Conservation (phyloP, 2,888 invertebrate genomes). For the Hesperia comma region DNA sequence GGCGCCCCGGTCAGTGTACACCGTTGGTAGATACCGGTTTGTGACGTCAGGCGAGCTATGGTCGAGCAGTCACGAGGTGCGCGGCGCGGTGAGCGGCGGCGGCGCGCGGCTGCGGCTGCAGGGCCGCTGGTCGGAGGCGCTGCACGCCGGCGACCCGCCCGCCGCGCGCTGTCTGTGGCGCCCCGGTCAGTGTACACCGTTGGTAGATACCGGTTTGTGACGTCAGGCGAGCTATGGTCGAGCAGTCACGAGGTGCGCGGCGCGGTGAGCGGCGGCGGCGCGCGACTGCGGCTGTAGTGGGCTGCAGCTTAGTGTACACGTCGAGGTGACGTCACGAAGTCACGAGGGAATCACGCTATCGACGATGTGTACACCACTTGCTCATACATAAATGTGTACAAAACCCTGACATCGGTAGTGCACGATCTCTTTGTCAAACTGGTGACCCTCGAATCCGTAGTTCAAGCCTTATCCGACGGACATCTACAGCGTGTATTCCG, state of each 20-base stretch:
- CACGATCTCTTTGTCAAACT: too few species aligned
- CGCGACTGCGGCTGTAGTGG: conserved; percentile 85
- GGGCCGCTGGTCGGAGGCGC: conserved; percentile 93
- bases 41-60: conserved; percentile 90
- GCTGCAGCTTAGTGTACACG: too few species aligned
- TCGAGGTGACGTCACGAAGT: too few species aligned
- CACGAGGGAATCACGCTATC: too few species aligned
- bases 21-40: too few species aligned
- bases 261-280: conserved; percentile 83
- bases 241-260: conserved; percentile 91
- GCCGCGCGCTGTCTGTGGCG: conserved; percentile 90
- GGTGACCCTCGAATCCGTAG: too few species aligned
- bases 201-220: too few species aligned
- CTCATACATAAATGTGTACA: too few species aligned
- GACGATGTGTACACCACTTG: too few species aligned
- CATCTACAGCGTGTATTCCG: too few species aligned
- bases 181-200: conserved; percentile 81
- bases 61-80: conserved; percentile 91
- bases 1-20: conserved; percentile 86
- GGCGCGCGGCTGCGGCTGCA: conserved; percentile 85
- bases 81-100: conserved; percentile 85
- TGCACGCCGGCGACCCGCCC: conserved; percentile 89
- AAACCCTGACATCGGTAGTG: too few species aligned
- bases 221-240: conserved; percentile 91
- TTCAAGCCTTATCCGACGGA: too few species aligned